phyloP scores from a whole-genome alignment of 2,113 vertebrate species.

The Corythornis madagascariensis region DNA sequence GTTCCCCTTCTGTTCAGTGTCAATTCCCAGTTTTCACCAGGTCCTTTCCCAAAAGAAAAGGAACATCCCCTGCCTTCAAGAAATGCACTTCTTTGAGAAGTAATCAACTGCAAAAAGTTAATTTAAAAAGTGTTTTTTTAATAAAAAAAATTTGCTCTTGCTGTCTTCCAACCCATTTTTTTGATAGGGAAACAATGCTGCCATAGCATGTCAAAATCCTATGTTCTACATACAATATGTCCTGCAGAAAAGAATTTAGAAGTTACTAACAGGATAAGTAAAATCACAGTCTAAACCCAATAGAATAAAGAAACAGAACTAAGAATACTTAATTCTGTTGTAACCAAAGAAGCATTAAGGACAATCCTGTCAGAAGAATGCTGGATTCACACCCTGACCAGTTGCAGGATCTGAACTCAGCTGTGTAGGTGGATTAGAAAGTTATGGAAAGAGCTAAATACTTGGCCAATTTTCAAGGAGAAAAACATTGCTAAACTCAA shows the following conservation, averaged over 20 bases:
- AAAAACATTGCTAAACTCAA: slow-evolving; percentile 36
- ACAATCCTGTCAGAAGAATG: background rate
- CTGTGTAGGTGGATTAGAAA: slow-evolving; percentile 41
- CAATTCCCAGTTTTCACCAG: background rate
- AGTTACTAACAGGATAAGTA: background rate
- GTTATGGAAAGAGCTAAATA: slow-evolving; percentile 36
- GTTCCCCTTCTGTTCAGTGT: background rate
- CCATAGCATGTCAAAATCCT: background rate
- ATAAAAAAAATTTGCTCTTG: background rate
- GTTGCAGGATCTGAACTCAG: slow-evolving; percentile 3
- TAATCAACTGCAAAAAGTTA: background rate
- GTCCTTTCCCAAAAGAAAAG: background rate
- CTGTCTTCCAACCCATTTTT: background rate
- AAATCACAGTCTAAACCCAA: background rate
- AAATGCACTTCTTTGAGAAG: background rate
- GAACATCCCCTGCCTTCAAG: background rate
- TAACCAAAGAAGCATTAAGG: slow-evolving; percentile 7
- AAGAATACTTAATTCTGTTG: background rate
- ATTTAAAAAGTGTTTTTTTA: background rate
- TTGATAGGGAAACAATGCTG: background rate
- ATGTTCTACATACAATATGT: fast-evolving
- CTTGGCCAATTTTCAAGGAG: slow-evolving; percentile 43
- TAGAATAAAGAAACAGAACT: too few relatives aligned
- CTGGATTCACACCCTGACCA: background rate
- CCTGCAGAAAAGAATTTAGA: background rate